Conservation (phyloP, 2,797 vertebrate genomes). For the Nothura maculosa region DNA sequence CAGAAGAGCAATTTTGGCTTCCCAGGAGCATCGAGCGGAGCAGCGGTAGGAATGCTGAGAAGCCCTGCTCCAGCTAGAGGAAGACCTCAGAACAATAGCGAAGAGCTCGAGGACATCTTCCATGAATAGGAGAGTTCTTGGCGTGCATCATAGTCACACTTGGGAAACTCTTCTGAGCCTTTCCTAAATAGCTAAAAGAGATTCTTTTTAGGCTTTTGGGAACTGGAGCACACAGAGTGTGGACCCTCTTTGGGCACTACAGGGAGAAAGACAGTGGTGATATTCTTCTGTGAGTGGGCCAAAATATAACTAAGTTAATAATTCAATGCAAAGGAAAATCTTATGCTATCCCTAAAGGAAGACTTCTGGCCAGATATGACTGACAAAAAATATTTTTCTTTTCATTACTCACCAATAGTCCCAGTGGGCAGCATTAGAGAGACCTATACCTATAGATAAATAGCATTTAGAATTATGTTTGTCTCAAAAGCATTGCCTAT, state of each 20-base stretch:
- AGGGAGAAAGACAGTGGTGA: constrained; percentile 18
- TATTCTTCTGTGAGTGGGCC: neutral
- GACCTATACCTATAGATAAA: neutral
- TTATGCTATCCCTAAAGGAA: constrained; percentile 34
- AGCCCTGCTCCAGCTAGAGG: neutral
- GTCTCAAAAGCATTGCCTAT: neutral
- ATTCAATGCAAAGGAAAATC: constrained; percentile 26
- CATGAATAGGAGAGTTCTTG: constrained; percentile 62
- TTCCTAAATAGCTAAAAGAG: constrained; percentile 49
- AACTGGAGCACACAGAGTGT: constrained; percentile 12
- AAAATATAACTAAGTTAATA: constrained; percentile 67
- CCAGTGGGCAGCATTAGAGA: neutral
- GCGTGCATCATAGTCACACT: neutral
- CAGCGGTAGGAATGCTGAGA: neutral
- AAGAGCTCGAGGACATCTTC: constrained; percentile 49
- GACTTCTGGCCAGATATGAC: constrained; percentile 20
- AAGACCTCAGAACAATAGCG: constrained; percentile 58
- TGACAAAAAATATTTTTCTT: constrained; percentile 46
- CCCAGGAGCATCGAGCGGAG: neutral
- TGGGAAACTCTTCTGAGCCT: constrained; percentile 27
- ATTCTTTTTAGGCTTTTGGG: neutral
- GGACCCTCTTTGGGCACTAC: neutral
- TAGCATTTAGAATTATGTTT: neutral
- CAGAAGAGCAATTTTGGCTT: neutral
- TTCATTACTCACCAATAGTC: neutral